Base-by-base conservation (phyloP, 2,113 vertebrate species). In the Danio rerio region DNA sequence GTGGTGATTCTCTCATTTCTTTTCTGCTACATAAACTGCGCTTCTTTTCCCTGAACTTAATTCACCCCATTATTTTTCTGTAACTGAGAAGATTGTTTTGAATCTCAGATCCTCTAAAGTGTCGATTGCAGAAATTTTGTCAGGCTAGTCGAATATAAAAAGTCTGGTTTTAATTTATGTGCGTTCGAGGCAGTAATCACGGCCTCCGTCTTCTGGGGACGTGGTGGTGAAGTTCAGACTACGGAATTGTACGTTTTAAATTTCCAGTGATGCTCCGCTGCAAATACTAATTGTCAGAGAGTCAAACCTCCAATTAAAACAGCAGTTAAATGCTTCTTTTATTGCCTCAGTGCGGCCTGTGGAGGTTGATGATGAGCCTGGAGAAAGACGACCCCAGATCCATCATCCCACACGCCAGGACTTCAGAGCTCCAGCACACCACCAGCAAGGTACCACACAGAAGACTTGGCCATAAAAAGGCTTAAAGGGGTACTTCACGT, bases 131-230 rank as follows among this genome's bases (percentile, higher is more conserved):
- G 80, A 80, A n/a, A 84, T 78, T 71, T 69, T 85, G 77, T 82
- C 59, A 66, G 74, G 78, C 69, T 75, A 74, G 73, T 78, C 15
- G n/a, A 31, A 31, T 83, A 84, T 84, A 70, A 83, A 87, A 82
- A 83, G 86, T 83, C 84, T 88, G 88, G 76, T 76, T 89, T 92
- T 92, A 91, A 92, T 92, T 91, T 91, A 87, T 90, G 90, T 91
- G 88, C 74, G 72, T 90, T 86, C 73, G 87, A 90, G 90, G 91
- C 92, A 89, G 92, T 92, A 88, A 92, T 94, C 92, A 93, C 92
- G 92, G 92, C 92, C 85, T 89, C 87, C 87, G 89, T 90, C 62
- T 88, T 92, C 85, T 91, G 90, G 90, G 88, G 89, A 91, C 87
- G 87, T 81, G 81, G 85, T 76, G 84, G 87, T 82, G 43, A 73